Evolutionary conservation across 2,113 vertebrate genomes (phyloP), one percentile per base, ranked within the genome.

Genomic region (Tragulus kanchil): DNA sequence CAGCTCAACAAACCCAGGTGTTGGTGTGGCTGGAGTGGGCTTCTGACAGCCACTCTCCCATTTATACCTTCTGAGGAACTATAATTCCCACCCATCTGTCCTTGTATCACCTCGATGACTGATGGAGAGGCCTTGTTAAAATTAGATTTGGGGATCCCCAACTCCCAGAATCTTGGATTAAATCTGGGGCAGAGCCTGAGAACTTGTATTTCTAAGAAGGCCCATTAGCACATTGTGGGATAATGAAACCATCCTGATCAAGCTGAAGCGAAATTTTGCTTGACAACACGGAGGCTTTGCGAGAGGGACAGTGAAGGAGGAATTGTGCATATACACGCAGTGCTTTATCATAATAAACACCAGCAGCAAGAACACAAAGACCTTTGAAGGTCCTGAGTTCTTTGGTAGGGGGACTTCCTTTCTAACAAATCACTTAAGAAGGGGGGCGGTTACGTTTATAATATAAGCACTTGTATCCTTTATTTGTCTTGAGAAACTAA

Each of bases 401-500:
- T 98, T 92, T 98, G 98, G 99, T 99, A 98, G 98, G 98, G 97
- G 92, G 93, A 19, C 96, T 98, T 98, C 97, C 98, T 99, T 98
- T 98, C 98, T 98, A 97, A 97, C 93, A 98, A 99, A 99, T 99
- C 99, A 99, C 99, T 99, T 98, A 99, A 99, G 98, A 98, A 99
- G 99, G 99, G 99, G 99, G 99, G 99, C 98, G 99, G 99, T 99
- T 99, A 99, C 99, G 99, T 99, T 99, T 99, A 99, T 99, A 99
- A 99, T 99, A 99, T 99, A 99, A 99, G 98, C 99, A 99, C 99
- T 98, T 99, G 99, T 99, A 99, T 99, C 99, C 99, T 99, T 99
- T 99, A 99, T 99, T 99, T 99, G 99, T 99, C 99, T 99, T 99
- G 99, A 99, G 99, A 96, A 99, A 99, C 99, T 99, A 99, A 99